Conservation (phyloP, 1,140 invertebrate genomes). For the Linepithema humile region DNA sequence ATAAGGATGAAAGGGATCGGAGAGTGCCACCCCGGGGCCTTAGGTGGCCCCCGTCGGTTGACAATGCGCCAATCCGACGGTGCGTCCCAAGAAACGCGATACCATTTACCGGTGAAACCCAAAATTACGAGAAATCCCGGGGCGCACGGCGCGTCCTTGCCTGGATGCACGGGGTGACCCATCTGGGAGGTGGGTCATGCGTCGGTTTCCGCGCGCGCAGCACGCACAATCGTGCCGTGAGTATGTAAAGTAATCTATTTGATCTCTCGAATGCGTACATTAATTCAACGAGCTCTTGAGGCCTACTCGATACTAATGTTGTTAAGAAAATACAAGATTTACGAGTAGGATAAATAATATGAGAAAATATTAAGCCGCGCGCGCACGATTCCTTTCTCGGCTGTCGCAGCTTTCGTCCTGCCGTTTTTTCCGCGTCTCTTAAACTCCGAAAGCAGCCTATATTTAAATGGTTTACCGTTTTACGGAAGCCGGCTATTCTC, state of each 20-base stretch:
- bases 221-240: background rate
- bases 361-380: no score
- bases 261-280: background rate
- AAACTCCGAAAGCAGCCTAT: slow-evolving; percentile 60
- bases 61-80: slow-evolving; percentile 70
- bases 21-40: slow-evolving; percentile 64
- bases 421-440: slow-evolving; percentile 1
- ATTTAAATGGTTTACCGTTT: slow-evolving; percentile 74
- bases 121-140: slow-evolving; percentile 78
- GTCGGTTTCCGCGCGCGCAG: background rate
- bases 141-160: slow-evolving; percentile 42
- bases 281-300: no score
- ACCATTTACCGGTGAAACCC: slow-evolving; percentile 77
- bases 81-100: slow-evolving; percentile 75
- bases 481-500: slow-evolving; percentile 70
- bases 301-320: no score
- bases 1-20: slow-evolving; percentile 66
- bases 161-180: slow-evolving; percentile 1
- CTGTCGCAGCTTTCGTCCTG: background rate
- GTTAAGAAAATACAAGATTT: no score
- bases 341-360: no score
- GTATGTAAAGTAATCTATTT: background rate
- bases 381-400: background rate
- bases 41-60: slow-evolving; percentile 69
- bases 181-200: slow-evolving; percentile 38